A percentile compares a stretch with the other conserved stretches of the same genome.
Conservation (phyloP, 2,113 vertebrate genomes). For the Ciconia boyciana region DNA sequence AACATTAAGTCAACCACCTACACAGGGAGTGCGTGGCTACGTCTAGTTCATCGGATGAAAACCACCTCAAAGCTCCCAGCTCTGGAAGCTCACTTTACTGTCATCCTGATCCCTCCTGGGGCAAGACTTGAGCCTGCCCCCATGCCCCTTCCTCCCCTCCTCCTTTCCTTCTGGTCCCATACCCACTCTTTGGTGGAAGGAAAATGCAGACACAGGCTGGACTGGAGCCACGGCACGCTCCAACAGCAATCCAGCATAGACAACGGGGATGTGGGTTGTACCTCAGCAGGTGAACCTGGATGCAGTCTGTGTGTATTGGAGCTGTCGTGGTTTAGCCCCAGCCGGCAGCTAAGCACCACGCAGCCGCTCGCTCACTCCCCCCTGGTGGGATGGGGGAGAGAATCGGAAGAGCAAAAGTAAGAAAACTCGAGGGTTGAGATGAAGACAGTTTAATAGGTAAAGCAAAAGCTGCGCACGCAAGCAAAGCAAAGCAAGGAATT, state of each 20-base stretch:
- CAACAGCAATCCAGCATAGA: background rate
- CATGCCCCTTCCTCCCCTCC: background rate
- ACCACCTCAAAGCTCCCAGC: background rate
- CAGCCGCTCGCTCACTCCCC: too few species aligned
- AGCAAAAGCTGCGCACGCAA: too few species aligned
- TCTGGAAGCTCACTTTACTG: background rate
- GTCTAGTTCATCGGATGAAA: background rate
- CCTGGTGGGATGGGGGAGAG: too few species aligned
- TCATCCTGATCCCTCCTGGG: background rate
- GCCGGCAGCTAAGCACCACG: too few species aligned
- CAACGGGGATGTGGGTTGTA: background rate
- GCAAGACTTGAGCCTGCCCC: background rate
- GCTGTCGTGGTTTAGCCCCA: too few species aligned
- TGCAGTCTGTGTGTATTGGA: background rate
- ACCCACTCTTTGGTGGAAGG: background rate
- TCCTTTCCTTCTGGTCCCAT: background rate
- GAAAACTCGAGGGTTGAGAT: too few species aligned
- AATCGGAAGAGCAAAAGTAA: too few species aligned
- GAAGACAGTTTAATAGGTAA: too few species aligned
- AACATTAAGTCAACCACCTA: background rate
- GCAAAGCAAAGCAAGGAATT: too few species aligned
- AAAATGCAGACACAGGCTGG: background rate
- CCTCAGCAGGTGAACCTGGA: background rate
- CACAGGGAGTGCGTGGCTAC: accelerated
- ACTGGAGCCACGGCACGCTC: background rate